These are phyloP conservation scores for Rhingia campestris DNA, from an alignment of 2,888 invertebrate genomes.

Conservation along the genomic window DNA sequence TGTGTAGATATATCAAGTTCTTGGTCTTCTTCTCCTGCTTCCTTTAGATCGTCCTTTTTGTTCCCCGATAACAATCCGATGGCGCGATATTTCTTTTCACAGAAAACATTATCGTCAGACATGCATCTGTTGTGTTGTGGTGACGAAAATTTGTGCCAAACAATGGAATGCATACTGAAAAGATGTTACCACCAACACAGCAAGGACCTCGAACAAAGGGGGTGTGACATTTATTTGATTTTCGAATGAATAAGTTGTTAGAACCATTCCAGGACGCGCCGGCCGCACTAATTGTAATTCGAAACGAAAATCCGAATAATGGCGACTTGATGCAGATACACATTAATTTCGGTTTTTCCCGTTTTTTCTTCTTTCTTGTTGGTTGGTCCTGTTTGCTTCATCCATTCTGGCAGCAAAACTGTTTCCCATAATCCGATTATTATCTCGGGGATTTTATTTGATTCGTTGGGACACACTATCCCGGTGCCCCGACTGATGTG, in stretches of 20 bases:
- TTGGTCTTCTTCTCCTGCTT: not conserved
- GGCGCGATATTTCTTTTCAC: conserved; percentile 21
- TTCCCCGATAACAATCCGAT: conserved; percentile 54
- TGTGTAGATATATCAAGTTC: not conserved
- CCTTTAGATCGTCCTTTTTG: conserved; percentile 5
- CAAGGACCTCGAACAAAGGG: conserved; percentile 46
- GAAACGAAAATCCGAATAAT: conserved; percentile 65
- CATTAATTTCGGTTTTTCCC: conserved; percentile 47
- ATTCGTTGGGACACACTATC: conserved; percentile 41
- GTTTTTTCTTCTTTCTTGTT: no score
- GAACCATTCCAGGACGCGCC: not conserved
- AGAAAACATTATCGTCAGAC: conserved; percentile 57
- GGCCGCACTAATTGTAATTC: conserved; percentile 47
- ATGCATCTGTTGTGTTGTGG: conserved; percentile 73
- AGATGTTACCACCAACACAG: conserved; percentile 35
- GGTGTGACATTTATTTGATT: conserved; percentile 73
- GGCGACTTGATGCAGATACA: conserved; percentile 53
- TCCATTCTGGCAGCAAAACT: conserved; percentile 38
- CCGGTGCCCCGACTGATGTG: not conserved
- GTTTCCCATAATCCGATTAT: conserved; percentile 74
- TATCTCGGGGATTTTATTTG: conserved; percentile 60
- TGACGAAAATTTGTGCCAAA: conserved; percentile 50
- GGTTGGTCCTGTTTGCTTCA: conserved; percentile 18
- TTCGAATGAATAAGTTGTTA: conserved; percentile 67
- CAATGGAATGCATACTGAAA: conserved; percentile 43